These are phyloP conservation scores for Sapayoa aenigma DNA, from an alignment of 2,113 vertebrate genomes.

Conservation along the genomic window DNA sequence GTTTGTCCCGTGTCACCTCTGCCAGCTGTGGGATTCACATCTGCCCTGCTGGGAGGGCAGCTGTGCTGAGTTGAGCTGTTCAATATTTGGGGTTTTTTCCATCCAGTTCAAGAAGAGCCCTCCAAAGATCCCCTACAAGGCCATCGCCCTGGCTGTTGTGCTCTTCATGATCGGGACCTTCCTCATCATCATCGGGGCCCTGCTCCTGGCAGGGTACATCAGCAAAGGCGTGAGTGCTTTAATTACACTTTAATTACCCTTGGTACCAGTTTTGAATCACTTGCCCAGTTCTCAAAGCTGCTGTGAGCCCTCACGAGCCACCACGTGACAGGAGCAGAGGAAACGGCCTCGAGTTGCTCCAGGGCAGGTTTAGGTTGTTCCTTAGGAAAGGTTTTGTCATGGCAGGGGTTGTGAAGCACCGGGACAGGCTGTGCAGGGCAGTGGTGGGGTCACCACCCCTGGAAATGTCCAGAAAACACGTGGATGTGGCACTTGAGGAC, in stretches of 20 bases:
- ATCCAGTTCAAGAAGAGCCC: conserved; percentile 93
- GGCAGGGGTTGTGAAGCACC: not conserved
- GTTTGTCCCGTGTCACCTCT: not conserved
- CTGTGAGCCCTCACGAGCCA: rapidly evolving
- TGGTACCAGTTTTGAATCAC: rapidly evolving
- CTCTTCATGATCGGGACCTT: conserved; percentile 93
- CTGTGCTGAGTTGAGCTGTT: not conserved
- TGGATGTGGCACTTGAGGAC: not conserved
- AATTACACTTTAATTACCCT: rapidly evolving
- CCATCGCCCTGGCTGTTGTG: conserved; percentile 87
- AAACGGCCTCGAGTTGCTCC: no score
- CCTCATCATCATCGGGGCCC: conserved; percentile 89
- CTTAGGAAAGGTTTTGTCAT: not conserved
- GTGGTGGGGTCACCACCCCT: not conserved
- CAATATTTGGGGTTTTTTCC: not conserved
- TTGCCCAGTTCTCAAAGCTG: not conserved
- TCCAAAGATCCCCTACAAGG: conserved; percentile 98
- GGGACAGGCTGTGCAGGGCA: not conserved
- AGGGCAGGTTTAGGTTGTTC: not conserved
- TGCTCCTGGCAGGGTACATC: conserved; percentile 92
- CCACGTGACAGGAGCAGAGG: not conserved
- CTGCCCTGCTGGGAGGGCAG: rapidly evolving
- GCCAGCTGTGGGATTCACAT: not conserved
- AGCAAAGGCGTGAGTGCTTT: conserved; percentile 83
- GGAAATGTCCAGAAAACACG: not conserved